Percentiles rank a stretch among this genome's conserved stretches.
Conservation (phyloP, 2,113 vertebrate species). For the Brachypteracias leptosomus region DNA sequence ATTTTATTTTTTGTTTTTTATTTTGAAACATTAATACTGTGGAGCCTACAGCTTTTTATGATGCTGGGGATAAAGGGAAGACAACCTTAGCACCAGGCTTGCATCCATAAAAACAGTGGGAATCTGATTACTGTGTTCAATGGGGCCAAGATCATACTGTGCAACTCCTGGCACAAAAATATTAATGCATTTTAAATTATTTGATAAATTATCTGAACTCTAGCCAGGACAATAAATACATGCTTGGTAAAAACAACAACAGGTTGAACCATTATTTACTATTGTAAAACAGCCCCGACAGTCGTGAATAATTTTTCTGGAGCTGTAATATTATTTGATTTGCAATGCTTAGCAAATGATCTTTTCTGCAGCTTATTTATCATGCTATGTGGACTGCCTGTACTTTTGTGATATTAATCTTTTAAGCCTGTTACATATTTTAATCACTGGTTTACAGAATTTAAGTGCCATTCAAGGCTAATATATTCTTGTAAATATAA, state of each 20-base stretch:
- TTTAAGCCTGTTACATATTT: background rate
- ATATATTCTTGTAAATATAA: background rate
- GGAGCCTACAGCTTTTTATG: background rate
- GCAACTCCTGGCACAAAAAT: background rate
- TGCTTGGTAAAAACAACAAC: background rate
- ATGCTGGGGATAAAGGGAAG: background rate
- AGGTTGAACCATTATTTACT: background rate
- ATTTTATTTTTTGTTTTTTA: background rate
- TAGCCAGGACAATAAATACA: background rate
- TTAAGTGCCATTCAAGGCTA: background rate
- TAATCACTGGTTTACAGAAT: background rate
- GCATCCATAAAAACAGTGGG: background rate
- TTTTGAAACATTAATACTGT: background rate
- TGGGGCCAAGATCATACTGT: background rate
- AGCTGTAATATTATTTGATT: constrained; percentile 13
- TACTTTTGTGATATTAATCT: background rate
- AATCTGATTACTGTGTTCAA: background rate
- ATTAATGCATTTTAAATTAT: background rate
- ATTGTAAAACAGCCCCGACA: background rate
- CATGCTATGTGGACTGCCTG: background rate
- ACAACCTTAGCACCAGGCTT: background rate
- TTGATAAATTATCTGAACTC: background rate
- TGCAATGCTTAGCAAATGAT: background rate
- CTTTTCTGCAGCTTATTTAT: background rate
- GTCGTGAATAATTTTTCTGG: background rate